Conservation (phyloP, 2,888 invertebrate genomes). For the Pyrocoelia pectoralis region DNA sequence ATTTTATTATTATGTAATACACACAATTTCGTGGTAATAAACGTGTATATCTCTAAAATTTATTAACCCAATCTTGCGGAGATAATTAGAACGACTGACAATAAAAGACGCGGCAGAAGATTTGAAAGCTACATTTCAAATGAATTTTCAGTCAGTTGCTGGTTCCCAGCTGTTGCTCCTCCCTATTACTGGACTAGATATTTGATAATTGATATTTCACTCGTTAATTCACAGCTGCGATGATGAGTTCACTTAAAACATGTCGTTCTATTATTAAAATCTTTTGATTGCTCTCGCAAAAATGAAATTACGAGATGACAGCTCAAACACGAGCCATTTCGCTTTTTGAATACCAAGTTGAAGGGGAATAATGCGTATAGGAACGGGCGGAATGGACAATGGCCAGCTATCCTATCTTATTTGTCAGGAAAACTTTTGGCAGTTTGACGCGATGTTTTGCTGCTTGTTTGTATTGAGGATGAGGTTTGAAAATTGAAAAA, state of each 20-base stretch:
- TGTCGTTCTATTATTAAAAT: conserved; percentile 50
- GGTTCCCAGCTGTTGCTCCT: conserved; percentile 41
- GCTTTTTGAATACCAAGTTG: conserved; percentile 52
- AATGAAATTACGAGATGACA: conserved; percentile 51
- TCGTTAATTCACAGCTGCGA: conserved; percentile 53
- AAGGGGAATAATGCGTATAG: conserved; percentile 41
- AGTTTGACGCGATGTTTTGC: conserved; percentile 55
- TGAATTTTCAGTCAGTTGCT: conserved; percentile 36
- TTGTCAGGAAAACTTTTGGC: conserved; percentile 58
- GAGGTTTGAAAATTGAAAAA: conserved; percentile 36
- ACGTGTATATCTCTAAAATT: conserved; percentile 1
- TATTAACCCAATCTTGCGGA: conserved; percentile 11
- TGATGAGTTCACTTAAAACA: conserved; percentile 51
- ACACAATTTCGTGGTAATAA: neutral
- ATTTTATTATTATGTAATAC: neutral
- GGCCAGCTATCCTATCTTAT: conserved; percentile 51
- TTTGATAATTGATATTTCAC: conserved; percentile 57
- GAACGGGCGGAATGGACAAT: conserved; percentile 49
- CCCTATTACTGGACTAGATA: conserved; percentile 45
- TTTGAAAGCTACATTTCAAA: conserved; percentile 27
- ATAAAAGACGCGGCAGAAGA: conserved; percentile 23
- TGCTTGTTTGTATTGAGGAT: conserved; percentile 32
- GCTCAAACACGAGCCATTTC: conserved; percentile 46
- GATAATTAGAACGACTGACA: conserved; percentile 23
- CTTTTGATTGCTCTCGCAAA: conserved; percentile 45